These are phyloP conservation scores for Fragum fragum DNA, from an alignment of 2,888 invertebrate species.

Conservation along the genomic window DNA sequence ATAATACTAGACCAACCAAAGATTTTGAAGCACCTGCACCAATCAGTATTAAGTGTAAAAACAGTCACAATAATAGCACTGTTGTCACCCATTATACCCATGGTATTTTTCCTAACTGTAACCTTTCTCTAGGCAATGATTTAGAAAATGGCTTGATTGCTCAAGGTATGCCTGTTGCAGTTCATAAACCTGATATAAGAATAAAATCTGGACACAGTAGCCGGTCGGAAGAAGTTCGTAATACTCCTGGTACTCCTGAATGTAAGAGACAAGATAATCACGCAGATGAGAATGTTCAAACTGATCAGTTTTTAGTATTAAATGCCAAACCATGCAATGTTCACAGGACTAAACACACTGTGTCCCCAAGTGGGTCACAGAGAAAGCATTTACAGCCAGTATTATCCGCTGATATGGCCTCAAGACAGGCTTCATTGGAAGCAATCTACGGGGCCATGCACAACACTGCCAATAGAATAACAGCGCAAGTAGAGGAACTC, in stretches of 20 bases:
- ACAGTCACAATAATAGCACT: slow-evolving; percentile 12
- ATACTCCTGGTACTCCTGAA: neutral
- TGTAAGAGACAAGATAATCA: neutral
- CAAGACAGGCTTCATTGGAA: slow-evolving; percentile 52
- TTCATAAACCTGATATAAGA: slow-evolving; percentile 37
- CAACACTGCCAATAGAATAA: slow-evolving; percentile 46
- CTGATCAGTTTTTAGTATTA: slow-evolving; percentile 27
- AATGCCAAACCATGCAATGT: slow-evolving; percentile 54
- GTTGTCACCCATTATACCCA: slow-evolving; percentile 39
- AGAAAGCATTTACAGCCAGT: slow-evolving; percentile 26
- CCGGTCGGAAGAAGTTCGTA: slow-evolving; percentile 40
- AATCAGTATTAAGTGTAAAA: slow-evolving; percentile 30
- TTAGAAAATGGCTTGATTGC: slow-evolving; percentile 31
- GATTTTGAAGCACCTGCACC: slow-evolving; percentile 22
- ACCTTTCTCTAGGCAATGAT: slow-evolving; percentile 27
- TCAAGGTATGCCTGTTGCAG: slow-evolving; percentile 43
- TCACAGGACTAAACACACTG: slow-evolving; percentile 2
- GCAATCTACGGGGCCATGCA: slow-evolving; percentile 62
- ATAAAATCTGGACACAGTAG: slow-evolving; percentile 60
- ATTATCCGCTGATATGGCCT: slow-evolving; percentile 34
- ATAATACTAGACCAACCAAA: slow-evolving; percentile 21
- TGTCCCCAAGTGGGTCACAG: neutral
- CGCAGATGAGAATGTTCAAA: slow-evolving; percentile 5
- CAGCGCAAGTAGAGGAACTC: slow-evolving; percentile 58
- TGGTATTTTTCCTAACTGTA: slow-evolving; percentile 7